Base-by-base conservation (phyloP, 30 jellyfish, hydroid and myxozoan genomes). In the Hydractinia echinata region DNA sequence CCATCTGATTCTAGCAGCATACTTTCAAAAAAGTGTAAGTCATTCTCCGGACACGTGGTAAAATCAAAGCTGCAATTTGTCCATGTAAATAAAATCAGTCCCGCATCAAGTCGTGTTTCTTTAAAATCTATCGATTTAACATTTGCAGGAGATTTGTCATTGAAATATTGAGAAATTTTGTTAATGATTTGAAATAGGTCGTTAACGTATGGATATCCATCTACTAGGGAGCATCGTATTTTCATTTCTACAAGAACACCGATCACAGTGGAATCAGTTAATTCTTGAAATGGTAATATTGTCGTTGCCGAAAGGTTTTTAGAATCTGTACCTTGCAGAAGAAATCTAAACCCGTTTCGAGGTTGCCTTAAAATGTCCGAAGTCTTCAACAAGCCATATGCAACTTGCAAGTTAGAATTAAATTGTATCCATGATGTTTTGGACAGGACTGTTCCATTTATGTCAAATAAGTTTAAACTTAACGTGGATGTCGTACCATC, bases 401-500 rank as follows among this genome's bases (percentile, higher is more conserved):
- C 30, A 58, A 77, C 48, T 54, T 54, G 82, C 15, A 58, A 54
- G 15, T 10, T 18, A 4, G 83, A 18, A 55, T 39, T 55, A 14
- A 76, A 73, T 77, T 67, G 76, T 20, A 83, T 58, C 95, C 96
- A 89, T 39, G 44, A 79, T 6, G 79, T 53, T 19, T 77, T 66
- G 11, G 50, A 10, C 51, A 80, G 5, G n/a, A 30, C 66, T 4
- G 49, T 58, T 11, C 72, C 64, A 53, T 81, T 52, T 20, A 79
- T 74, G 20, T 69, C 81, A 8, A 77, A 51, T 9, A 89, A 71
- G 0, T 77, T 55, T 49, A 90, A 56, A 7, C 54, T 86, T 61
- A 90, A 66, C 13, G 79, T 51, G 53, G 91, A 72, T 11, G 96
- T 90, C 49, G 54, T 51, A 5, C 97, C 97, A 73, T 85, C 95